Evolutionary conservation across 2,888 invertebrate species (phyloP), one percentile per base, ranked within the genome.

Genomic region (Hermaeophaga mercurialis): DNA sequence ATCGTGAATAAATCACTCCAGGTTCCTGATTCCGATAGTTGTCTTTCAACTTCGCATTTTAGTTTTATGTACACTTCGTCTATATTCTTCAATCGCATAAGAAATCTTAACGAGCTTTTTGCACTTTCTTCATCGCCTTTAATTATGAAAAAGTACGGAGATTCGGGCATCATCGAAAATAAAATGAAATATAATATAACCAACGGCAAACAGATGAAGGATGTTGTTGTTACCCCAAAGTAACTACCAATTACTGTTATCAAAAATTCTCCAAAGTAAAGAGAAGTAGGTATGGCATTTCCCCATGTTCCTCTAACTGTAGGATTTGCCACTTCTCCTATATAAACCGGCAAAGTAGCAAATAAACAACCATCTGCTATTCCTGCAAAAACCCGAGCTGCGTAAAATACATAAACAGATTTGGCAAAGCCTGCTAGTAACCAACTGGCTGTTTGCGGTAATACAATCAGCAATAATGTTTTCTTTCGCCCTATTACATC

Each of bases 101-200:
- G 49, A 47, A 50, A 61, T 36, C 63, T 64, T 41, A 75, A 58
- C 1, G 70, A 65, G 8, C 50, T 53, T 48, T 61, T 62, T 1
- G 74, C 73, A 39, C 69, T 63, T 1, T 66, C 66, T 6, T 59
- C 24, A 18, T 66, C 58, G 1, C 64, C 65, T 45, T 69, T 68
- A 66, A 68, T 71, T 1, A 73, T 46, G 15, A 62, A 63, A 47
- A 62, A 73, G 49, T 73, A 73, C 0, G 73, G 74, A 7, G 69
- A 66, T 78, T 89, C 88, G n/a, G 88, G 88, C 70, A 87, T 78
- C 69, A 82, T 83, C 36, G 73, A 15, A 72, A 86, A 83, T 12
- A 80, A 75, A 11, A 83, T 45, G 19, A 85, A 73, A 67, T 85
- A 83, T 24, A 82, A 65, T 33, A 85, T 73, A 6, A 86, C 83